Evolutionary conservation across 2,888 invertebrate genomes (phyloP), one percentile per base, ranked within the genome.

Genomic region (Endotricha flammealis): DNA sequence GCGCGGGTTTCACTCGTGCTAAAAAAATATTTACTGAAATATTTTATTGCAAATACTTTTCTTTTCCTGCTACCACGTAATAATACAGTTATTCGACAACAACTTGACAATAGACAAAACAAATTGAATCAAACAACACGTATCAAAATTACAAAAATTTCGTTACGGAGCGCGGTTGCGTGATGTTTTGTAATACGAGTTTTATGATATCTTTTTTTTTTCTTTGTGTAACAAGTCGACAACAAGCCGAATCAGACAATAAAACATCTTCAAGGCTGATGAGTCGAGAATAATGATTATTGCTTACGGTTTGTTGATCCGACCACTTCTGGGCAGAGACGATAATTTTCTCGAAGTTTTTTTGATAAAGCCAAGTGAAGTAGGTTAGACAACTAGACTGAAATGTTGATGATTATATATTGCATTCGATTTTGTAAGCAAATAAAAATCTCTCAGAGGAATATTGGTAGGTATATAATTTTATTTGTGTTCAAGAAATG

Each of bases 171-270:
- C 63, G 54, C 50, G 40, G 46, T 79, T 71, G 78, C 76, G 72
- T 81, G 79, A 70, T 61, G 65, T 72, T 78, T 66, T 65, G 63
- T 75, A 80, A 79, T 74, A 77, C 68, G 58, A 73, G 64, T 76
- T 76, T 73, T 75, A 77, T 75, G 75, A 67, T 69, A 65, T 67
- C 61, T 69, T 76, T 78, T 76, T 75, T 63, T 65, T 72, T 70
- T 71, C 57, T 69, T 71, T 55, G 55, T 64, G 64, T 82, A 82
- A 81, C 79, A 79, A 81, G 82, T 82, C 77, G 72, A 81, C 81
- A 79, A 82, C 76, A 69, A 81, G 77, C 73, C 71, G 77, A 69
- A 71, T 67, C 76, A 79, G 77, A 83, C 82, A 81, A 82, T 82
- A 78, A 80, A 76, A 59, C 72, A 72, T 81, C 64, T 76, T 72